Conservation (phyloP, 2,888 invertebrate genomes). For the Lasius platythorax region DNA sequence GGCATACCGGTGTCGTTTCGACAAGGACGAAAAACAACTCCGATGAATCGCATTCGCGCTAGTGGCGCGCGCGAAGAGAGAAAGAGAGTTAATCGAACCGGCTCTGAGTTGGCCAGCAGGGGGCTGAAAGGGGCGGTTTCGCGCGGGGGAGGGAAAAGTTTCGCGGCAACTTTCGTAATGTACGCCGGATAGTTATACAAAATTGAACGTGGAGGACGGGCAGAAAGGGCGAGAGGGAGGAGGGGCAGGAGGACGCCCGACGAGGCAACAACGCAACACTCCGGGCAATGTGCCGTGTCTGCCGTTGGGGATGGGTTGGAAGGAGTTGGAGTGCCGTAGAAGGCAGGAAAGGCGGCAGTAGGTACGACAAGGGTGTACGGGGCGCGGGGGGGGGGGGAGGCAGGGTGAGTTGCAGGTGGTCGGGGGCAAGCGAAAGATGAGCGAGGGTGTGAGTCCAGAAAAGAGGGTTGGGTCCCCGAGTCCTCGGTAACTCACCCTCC, state of each 20-base stretch:
- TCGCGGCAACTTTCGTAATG: constrained; percentile 77
- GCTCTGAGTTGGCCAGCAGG: constrained; percentile 52
- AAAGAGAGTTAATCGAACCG: constrained; percentile 73
- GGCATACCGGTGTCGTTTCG: constrained; percentile 24
- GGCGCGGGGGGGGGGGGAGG: constrained; percentile 64
- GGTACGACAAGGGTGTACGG: constrained; percentile 64
- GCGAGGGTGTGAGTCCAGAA: constrained; percentile 84
- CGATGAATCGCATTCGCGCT: constrained; percentile 64
- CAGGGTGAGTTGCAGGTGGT: constrained; percentile 60
- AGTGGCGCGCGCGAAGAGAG: constrained; percentile 63
- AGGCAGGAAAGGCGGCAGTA: constrained; percentile 65
- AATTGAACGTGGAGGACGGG: constrained; percentile 79
- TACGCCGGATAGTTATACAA: constrained; percentile 79
- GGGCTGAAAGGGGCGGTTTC: constrained; percentile 47
- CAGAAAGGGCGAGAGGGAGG: constrained; percentile 12
- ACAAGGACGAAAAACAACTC: constrained; percentile 68
- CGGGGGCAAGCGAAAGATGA: constrained; percentile 76
- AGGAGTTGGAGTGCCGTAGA: constrained; percentile 63
- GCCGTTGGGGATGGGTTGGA: constrained; percentile 61
- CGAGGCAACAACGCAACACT: constrained; percentile 78
- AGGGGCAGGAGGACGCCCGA: constrained; percentile 59
- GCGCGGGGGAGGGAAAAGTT: constrained; percentile 71
- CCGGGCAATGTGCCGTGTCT: constrained; percentile 79
- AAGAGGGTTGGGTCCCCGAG: constrained; percentile 84
- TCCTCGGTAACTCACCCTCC: constrained; percentile 82